phyloP scores from a whole-genome alignment of 2,888 invertebrate genomes.

The Dryobota labecula region DNA sequence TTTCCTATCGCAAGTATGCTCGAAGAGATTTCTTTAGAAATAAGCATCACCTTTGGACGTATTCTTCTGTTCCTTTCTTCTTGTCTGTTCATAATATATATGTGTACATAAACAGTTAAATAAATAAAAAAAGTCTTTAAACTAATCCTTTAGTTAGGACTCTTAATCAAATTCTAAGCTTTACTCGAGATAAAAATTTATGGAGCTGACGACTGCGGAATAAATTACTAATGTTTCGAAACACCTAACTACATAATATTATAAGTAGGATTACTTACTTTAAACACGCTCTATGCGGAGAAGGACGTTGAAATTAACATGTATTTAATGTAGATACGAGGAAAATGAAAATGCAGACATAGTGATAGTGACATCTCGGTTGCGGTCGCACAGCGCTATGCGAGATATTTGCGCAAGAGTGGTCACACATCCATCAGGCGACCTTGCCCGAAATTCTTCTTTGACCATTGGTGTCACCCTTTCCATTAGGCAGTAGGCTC shows the following conservation, averaged over 20 bases:
- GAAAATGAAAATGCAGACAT: constrained; percentile 80
- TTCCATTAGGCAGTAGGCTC: constrained; percentile 52
- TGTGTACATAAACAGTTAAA: no score
- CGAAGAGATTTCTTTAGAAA: no score
- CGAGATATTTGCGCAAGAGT: constrained; percentile 81
- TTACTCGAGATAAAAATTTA: constrained; percentile 62
- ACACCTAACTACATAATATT: constrained; percentile 47
- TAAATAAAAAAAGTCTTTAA: no score
- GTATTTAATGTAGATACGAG: constrained; percentile 80
- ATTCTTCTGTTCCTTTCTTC: no score
- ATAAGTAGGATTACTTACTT: constrained; percentile 59
- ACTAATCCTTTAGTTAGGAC: constrained; percentile 25
- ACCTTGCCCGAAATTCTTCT: constrained; percentile 88
- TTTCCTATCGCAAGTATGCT: no score
- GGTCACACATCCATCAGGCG: constrained; percentile 80
- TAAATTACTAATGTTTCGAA: constrained; percentile 61
- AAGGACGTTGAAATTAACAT: constrained; percentile 80
- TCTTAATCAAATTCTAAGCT: constrained; percentile 48
- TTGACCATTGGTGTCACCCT: constrained; percentile 70
- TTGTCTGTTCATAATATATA: no score
- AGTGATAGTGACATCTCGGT: constrained; percentile 68
- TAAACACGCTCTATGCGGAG: constrained; percentile 60
- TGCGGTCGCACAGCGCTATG: constrained; percentile 29
- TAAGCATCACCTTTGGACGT: no score
- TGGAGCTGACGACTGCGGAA: constrained; percentile 53